Evolutionary conservation across 1,140 invertebrate genomes (phyloP), one percentile per base, ranked within the genome.

Genomic region (Drosophila murphyi): DNA sequence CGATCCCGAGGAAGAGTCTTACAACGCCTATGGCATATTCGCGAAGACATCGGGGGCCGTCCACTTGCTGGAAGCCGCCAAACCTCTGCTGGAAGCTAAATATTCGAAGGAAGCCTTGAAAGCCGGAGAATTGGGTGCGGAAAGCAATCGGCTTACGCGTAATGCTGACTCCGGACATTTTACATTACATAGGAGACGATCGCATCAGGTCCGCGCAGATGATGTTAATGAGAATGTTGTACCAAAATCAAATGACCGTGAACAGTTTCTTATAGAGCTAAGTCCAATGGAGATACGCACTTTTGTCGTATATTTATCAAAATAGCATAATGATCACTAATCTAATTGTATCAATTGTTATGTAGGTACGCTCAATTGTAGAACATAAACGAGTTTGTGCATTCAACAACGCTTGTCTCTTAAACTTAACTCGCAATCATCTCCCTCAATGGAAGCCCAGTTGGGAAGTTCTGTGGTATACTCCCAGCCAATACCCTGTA

Each of bases 401-500:
- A n/a, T 50, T 56, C 10, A 45, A 43, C 41, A 35, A 8, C 41
- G 37, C 12, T 79, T 67, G 4, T 63, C 69, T 45, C 79, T 79
- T 51, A 86, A 72, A n/a, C 47, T 63, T 3, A 82, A 63, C 31
- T 57, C 48, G 45, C 54, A 69, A 43, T 83, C 96, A 39, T 93
- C 93, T 96, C 97, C 98, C 65, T 98, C 96, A 29, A 96, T 94
- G 77, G 94, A 94, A 8, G 97, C 97, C 97, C 97, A 98, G 39
- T 95, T 95, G 2, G 97, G 97, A 67, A 98, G 93, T 78, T 96
- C 95, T 3, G 97, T 98, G 92, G 97, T 95, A 92, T 97, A 98
- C 88, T 96, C 96, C 97, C 97, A 98, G 41, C 96, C 97, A 47
- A 96, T 96, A 59, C 97, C 97, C 96, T 96, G 90, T 6, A 93